Percentiles rank a stretch among this genome's conserved stretches.
Conservation (phyloP, 2,888 invertebrate species). For the Melitaea athalia region DNA sequence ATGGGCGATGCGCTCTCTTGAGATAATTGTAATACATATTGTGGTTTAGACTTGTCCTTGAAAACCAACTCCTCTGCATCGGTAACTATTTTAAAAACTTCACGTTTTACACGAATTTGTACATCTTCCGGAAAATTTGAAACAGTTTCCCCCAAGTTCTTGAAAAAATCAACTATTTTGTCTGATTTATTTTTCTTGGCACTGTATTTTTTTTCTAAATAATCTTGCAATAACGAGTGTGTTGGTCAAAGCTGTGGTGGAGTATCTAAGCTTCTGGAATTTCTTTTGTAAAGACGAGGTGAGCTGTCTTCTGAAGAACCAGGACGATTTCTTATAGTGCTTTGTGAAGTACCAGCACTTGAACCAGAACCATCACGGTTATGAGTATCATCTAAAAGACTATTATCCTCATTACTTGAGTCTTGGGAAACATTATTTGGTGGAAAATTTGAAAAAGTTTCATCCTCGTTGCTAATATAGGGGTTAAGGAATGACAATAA, state of each 20-base stretch:
- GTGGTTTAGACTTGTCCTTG: too few relatives aligned
- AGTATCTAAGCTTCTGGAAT: not conserved
- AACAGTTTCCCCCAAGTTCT: not conserved
- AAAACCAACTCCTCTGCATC: not conserved
- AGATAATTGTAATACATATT: too few relatives aligned
- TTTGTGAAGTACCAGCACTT: too few relatives aligned
- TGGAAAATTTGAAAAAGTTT: not conserved
- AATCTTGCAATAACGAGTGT: not conserved
- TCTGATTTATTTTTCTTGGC: not conserved
- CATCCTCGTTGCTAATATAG: not conserved
- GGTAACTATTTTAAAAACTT: not conserved
- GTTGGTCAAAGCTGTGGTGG: not conserved
- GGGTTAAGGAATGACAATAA: not conserved
- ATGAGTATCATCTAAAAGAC: too few relatives aligned
- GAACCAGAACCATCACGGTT: too few relatives aligned
- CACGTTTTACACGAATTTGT: not conserved
- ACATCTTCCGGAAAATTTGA: not conserved
- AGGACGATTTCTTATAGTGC: too few relatives aligned
- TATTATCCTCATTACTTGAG: not conserved
- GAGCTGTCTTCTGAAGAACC: not conserved
- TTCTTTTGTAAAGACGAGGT: not conserved
- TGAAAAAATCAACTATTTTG: not conserved
- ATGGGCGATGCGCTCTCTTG: too few relatives aligned
- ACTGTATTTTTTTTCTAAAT: not conserved
- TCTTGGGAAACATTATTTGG: not conserved